Conservation (phyloP, 2,113 vertebrate genomes). For the Hyla sarda region DNA sequence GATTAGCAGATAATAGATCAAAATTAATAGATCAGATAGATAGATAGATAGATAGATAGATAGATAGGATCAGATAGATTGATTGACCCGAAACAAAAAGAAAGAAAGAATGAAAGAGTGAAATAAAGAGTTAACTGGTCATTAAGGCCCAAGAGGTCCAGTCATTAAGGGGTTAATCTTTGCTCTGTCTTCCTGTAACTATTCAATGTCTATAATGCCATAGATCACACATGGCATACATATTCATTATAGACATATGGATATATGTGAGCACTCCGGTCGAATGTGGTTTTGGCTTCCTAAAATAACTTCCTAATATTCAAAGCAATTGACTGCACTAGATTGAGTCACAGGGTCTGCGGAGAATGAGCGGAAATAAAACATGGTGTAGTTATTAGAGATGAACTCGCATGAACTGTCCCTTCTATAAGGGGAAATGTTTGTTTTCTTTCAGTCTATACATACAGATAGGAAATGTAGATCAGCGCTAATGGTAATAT, state of each 20-base stretch:
- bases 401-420: slow-evolving; percentile 52
- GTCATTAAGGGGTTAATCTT: not conserved
- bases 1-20: no score
- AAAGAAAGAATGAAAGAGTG: no score
- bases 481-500: not conserved
- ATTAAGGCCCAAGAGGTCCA: no score
- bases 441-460: not conserved
- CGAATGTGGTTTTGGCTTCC: slow-evolving; percentile 50
- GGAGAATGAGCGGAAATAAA: slow-evolving; percentile 48
- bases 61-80: no score
- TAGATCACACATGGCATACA: not conserved
- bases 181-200: not conserved
- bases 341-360: slow-evolving; percentile 48
- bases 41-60: no score
- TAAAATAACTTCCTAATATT: slow-evolving; percentile 58
- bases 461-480: not conserved
- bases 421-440: slow-evolving; percentile 22
- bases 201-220: not conserved
- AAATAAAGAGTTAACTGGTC: no score
- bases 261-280: slow-evolving; percentile 19
- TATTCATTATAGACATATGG: slow-evolving; percentile 41
- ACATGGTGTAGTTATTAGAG: slow-evolving; percentile 48
- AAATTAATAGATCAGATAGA: no score
- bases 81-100: no score
- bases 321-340: slow-evolving; percentile 48